Base-by-base conservation (phyloP, 2,888 invertebrate genomes). In the Myopa testacea region DNA sequence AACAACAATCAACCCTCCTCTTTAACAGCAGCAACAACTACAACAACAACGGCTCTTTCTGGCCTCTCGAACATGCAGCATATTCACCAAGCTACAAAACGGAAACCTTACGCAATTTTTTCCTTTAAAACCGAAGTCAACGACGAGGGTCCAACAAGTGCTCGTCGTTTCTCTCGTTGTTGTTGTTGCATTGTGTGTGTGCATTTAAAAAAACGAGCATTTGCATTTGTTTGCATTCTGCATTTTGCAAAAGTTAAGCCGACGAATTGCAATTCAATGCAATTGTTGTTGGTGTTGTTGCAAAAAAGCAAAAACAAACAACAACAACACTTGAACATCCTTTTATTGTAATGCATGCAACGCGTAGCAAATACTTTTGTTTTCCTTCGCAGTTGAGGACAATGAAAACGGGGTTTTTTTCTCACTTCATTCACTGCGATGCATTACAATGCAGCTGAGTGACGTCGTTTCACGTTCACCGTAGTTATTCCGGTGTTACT, bases 261-360 rank as follows among this genome's bases (percentile, higher is more conserved):
- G 38, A 34, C 38, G 34, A 65, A 65, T 37, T 65, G 65, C 65
- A 65, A n/a, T 38, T 14, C 65, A 37, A 34, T 34, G 37, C 38
- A 65, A 62, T 65, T 8, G 12, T 65, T 37, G 38, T 65, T 65
- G 65, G 10, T 34, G 14, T 65, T 65, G 14, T 10, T 2, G 34
- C 10, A 63, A 8, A 8, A 50, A 26, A 65, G 10, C 0, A 67
- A 67, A 14, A 58, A 63, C 65, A 74, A 65, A 34, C 0, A 67
- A 67, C 14, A 58, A 63, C 65, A 74, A 65, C 52, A 65, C 74
- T 74, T 40, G 37, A 50, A 74, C 52, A 74, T 74, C 65, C 74
- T 58, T 65, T 74, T 37, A 65, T 37, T 45, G 10, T 40, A 40
- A 40, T 40, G 40, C 37, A 74, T 63, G 74, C 74, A 63, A 52